Evolutionary conservation across 2,113 vertebrate species (phyloP).

Genomic region (Lucifuga dentata): DNA sequence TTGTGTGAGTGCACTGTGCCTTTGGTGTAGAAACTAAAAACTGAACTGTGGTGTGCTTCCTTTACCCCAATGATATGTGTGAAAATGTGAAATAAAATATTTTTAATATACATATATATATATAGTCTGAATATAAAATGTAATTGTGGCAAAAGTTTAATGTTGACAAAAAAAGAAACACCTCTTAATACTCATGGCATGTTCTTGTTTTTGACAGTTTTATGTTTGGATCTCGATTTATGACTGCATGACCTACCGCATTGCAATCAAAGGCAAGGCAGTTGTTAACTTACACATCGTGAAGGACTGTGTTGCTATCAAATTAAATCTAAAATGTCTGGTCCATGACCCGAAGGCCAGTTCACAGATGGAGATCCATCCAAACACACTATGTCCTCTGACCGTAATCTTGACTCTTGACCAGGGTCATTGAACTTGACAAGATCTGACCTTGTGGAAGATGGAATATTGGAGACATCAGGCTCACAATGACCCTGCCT

Average conservation of each 20-base stretch:
- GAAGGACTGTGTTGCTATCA: slow-evolving; percentile 36
- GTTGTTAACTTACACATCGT: slow-evolving; percentile 18
- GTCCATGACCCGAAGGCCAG: slow-evolving; percentile 47
- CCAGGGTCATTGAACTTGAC: slow-evolving; percentile 62
- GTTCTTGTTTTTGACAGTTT: slow-evolving; percentile 53
- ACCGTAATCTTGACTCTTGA: slow-evolving; percentile 53
- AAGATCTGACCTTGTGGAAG: slow-evolving; percentile 52
- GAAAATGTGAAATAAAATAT: background rate
- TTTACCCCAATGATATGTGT: background rate
- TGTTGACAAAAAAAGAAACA: background rate
- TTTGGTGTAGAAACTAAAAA: background rate
- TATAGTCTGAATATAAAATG: slow-evolving; percentile 17
- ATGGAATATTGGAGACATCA: slow-evolving; percentile 47
- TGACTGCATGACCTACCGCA: slow-evolving; percentile 20
- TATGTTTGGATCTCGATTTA: slow-evolving; percentile 58
- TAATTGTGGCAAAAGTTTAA: slow-evolving; percentile 27
- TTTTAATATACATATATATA: slow-evolving; percentile 2
- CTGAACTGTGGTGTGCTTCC: background rate
- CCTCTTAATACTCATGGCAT: background rate
- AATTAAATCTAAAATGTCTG: slow-evolving; percentile 47
- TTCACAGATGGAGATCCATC: slow-evolving; percentile 56
- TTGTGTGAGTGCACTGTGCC: slow-evolving; percentile 12
- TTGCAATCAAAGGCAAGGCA: slow-evolving; percentile 27
- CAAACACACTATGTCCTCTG: slow-evolving; percentile 45
- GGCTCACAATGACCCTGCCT: slow-evolving; percentile 54